phyloP scores from a whole-genome alignment of 2,888 invertebrate species.

The Melanotus villosus region DNA sequence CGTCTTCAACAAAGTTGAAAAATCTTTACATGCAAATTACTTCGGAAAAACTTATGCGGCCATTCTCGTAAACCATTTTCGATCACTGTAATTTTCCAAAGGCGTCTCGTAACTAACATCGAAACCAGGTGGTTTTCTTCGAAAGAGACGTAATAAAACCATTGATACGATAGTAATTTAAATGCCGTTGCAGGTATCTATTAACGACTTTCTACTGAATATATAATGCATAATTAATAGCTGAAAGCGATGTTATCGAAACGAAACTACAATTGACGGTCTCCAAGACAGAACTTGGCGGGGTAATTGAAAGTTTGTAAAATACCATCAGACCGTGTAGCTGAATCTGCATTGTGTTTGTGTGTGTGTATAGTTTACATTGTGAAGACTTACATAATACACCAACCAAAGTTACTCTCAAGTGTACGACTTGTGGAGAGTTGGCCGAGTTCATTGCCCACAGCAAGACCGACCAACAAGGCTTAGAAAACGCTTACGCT shows the following conservation, averaged over 20 bases:
- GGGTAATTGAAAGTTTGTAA: slow-evolving; percentile 25
- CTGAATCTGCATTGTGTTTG: neutral
- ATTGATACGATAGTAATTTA: neutral
- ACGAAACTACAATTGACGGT: no score
- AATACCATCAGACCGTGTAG: slow-evolving; percentile 23
- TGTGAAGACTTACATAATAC: slow-evolving; percentile 15
- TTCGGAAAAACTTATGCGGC: no score
- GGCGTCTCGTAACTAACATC: no score
- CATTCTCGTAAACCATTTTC: no score
- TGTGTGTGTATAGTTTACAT: no score
- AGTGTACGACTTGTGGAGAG: slow-evolving; percentile 19
- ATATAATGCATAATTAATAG: neutral
- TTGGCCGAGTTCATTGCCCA: slow-evolving; percentile 38
- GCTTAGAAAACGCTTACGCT: slow-evolving; percentile 36
- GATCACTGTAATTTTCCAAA: no score
- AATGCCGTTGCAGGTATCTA: neutral
- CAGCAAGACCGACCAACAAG: slow-evolving; percentile 8
- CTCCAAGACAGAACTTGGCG: neutral
- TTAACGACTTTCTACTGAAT: neutral
- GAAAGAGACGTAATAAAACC: neutral
- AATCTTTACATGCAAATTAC: no score
- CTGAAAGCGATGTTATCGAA: no score
- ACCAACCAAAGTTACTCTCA: slow-evolving; percentile 21
- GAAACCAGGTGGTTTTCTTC: no score
- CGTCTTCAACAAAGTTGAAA: neutral